phyloP scores from a whole-genome alignment of 2,113 vertebrate genomes.

The Phrynocephalus versicolor region DNA sequence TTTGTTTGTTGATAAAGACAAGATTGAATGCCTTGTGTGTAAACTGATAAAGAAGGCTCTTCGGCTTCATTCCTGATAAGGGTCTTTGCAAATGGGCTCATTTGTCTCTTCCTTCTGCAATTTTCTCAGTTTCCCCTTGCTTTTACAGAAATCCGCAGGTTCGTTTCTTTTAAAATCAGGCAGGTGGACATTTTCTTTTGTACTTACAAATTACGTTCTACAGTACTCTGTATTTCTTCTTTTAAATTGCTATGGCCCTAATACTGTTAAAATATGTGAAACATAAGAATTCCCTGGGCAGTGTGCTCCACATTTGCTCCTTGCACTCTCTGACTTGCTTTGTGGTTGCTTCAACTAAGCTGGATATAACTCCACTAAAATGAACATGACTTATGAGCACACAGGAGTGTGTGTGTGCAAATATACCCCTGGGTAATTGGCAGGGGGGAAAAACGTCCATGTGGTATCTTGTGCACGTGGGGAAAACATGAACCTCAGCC shows the following conservation, averaged over 20 bases:
- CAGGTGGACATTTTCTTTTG: neutral
- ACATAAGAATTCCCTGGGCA: neutral
- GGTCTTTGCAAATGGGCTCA: slow-evolving; percentile 9
- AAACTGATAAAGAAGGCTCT: neutral
- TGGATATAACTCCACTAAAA: too few relatives aligned
- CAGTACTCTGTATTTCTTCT: neutral
- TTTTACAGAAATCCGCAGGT: slow-evolving; percentile 1
- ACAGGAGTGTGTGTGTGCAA: too few relatives aligned
- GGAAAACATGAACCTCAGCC: too few relatives aligned
- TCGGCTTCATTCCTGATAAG: neutral
- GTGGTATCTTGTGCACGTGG: too few relatives aligned
- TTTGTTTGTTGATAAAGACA: neutral
- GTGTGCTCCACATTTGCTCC: too few relatives aligned
- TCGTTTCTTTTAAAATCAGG: slow-evolving; percentile 1
- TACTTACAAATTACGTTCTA: neutral
- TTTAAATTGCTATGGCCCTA: slow-evolving; percentile 7
- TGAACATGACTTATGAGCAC: too few relatives aligned
- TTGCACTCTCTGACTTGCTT: too few relatives aligned
- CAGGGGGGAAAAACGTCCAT: too few relatives aligned
- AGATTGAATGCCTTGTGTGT: neutral
- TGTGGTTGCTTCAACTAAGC: too few relatives aligned
- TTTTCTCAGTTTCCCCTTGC: neutral
- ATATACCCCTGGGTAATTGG: too few relatives aligned
- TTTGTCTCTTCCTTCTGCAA: neutral
- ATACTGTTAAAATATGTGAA: neutral